Percentiles rank a stretch among this genome's conserved stretches.
Evolutionary conservation across 2,113 vertebrate species (phyloP).

Genomic region (Cervus canadensis): DNA sequence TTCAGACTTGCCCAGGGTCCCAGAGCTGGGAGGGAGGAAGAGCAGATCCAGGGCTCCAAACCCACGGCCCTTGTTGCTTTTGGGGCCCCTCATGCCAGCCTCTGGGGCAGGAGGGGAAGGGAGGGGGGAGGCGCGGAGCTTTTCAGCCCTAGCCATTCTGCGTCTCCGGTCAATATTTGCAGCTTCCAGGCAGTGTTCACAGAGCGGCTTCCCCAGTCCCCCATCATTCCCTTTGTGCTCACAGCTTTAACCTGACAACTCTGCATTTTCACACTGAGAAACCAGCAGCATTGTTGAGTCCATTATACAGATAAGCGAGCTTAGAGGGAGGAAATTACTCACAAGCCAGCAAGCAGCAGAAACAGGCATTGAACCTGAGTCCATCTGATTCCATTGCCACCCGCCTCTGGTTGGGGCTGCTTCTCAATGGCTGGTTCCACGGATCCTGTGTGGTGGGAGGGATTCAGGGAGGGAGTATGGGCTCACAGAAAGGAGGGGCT

Average conservation of each 20-base stretch:
- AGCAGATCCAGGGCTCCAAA: neutral
- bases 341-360: neutral
- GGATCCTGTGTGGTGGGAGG: neutral
- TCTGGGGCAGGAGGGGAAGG: neutral
- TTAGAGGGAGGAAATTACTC: neutral
- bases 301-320: neutral
- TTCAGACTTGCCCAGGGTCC: neutral
- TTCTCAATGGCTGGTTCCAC: neutral
- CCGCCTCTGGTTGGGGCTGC: neutral
- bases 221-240: neutral
- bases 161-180: neutral
- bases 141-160: neutral
- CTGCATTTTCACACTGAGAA: neutral
- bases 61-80: neutral
- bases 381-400: neutral
- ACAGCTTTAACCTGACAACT: neutral
- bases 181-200: neutral
- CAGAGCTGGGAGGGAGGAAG: neutral
- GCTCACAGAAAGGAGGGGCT: neutral
- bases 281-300: neutral
- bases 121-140: accelerated
- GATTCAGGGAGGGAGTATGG: neutral
- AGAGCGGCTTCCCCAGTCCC: neutral
- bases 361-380: neutral
- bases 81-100: neutral